Evolutionary conservation across 2,113 vertebrate species (phyloP), one percentile per base, ranked within the genome.

Genomic region (Mustela nigripes): DNA sequence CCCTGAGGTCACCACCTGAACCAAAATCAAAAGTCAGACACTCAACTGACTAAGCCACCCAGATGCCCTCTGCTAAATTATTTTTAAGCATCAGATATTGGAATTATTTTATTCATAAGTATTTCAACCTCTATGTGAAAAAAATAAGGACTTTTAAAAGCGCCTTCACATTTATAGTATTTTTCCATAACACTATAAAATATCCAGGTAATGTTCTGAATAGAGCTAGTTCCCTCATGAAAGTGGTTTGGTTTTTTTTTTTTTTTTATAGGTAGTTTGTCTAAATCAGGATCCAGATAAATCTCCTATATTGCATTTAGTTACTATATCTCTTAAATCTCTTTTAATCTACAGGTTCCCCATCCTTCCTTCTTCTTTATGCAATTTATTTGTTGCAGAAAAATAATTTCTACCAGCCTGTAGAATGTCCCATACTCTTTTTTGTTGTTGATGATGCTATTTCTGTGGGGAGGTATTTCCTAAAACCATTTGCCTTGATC

Each of bases 91-190:
- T 31, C 60, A 79, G n/a, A 33, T 63, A 76, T 60, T 10, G 81
- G 86, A 82, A 93, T 73, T 26, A 94, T 74, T 67, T 91, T 82
- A 81, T 39, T 11, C 56, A 93, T 22, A 67, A 60, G 31, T 69
- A 91, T 93, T 79, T 91, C 2, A 73, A 10, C 24, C 82, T 48
- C 4, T 92, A 42, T 73, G 7, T 90, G 5, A 45, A 65, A 84
- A 88, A 9, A 39, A n/a, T 11, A 62, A 62, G 10, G 3, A 62
- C 24, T 62, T 62, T 62, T 62, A 62, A 62, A 90, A 85, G 50
- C 9, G 42, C 31, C 50, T 2, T 7, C 1, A 33, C 11, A 65
- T 63, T 79, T 50, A 45, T 11, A 63, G 11, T 83, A 53, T 82
- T 94, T 82, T 94, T 87, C 50, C 28, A 15, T 33, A n/a, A 69